These are phyloP conservation scores for Elgaria multicarinata DNA, from an alignment of 2,113 vertebrate genomes.

Conservation along the genomic window DNA sequence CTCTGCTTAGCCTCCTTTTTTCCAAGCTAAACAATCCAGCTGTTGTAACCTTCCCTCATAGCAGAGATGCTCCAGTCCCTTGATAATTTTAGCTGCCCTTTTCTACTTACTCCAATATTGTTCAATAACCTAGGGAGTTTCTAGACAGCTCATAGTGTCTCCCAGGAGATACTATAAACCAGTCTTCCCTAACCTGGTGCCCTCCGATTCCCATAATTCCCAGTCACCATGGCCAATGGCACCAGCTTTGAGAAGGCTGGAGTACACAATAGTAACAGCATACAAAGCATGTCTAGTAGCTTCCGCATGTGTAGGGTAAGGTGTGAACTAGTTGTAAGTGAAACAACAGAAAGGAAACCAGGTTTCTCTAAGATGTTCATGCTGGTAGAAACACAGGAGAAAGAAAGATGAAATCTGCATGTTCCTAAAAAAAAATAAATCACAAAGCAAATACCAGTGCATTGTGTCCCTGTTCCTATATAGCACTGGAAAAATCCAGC, in stretches of 20 bases:
- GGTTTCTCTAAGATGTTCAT: background rate
- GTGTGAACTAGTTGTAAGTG: background rate
- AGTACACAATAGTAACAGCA: background rate
- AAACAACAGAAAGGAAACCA: background rate
- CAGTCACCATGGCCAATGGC: too few relatives aligned
- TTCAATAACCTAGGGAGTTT: background rate
- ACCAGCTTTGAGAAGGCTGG: too few relatives aligned
- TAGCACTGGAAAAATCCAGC: background rate
- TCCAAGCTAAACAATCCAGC: too few relatives aligned
- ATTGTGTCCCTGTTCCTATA: background rate
- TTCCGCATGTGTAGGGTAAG: background rate
- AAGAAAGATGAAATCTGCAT: background rate
- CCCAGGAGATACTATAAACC: background rate
- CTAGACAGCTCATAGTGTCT: background rate
- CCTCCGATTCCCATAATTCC: too few relatives aligned
- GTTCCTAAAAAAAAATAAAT: conserved; percentile 11
- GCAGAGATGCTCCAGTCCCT: too few relatives aligned
- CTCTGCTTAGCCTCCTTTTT: too few relatives aligned
- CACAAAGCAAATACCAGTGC: background rate
- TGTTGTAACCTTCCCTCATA: too few relatives aligned
- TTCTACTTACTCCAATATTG: background rate
- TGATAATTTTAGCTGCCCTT: too few relatives aligned
- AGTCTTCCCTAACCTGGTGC: too few relatives aligned
- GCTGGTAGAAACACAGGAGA: background rate
- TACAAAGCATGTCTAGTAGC: background rate